These are phyloP conservation scores for Cheilosia pagana DNA, from an alignment of 2,888 invertebrate species.

Conservation along the genomic window DNA sequence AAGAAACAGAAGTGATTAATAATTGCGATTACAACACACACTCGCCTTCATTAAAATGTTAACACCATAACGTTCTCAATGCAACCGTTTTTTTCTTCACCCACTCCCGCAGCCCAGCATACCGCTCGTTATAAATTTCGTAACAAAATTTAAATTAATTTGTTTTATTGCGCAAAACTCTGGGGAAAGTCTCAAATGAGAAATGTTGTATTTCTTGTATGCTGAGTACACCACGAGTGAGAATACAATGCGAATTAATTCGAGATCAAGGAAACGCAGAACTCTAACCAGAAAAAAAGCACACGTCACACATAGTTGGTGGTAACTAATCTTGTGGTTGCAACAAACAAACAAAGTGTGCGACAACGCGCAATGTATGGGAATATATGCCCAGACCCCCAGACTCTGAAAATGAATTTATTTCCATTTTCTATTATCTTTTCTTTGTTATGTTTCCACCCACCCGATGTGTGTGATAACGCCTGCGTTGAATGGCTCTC, in stretches of 20 bases:
- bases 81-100: not conserved
- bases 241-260: constrained; percentile 48
- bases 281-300: constrained; percentile 1
- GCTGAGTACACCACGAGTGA: constrained; percentile 13
- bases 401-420: constrained; percentile 31
- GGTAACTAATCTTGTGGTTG: constrained; percentile 16
- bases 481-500: constrained; percentile 2
- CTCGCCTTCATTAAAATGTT: constrained; percentile 25
- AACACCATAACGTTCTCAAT: constrained; percentile 18
- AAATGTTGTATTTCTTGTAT: constrained; percentile 13
- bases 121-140: constrained; percentile 11
- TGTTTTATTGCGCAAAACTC: constrained; percentile 59
- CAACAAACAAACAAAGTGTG: not conserved
- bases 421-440: constrained; percentile 46
- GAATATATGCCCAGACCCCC: no score
- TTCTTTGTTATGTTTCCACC: constrained; percentile 16
- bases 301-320: constrained; percentile 20
- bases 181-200: constrained; percentile 28
- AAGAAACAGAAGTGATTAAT: constrained; percentile 7
- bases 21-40: constrained; percentile 15
- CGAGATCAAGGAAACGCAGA: constrained; percentile 23
- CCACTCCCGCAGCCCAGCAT: not conserved
- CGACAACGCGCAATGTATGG: not conserved
- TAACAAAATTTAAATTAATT: constrained; percentile 42
- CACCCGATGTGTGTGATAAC: constrained; percentile 15